A percentile compares a stretch with the other conserved stretches of the same genome.
Evolutionary conservation across 2,888 invertebrate genomes (phyloP).

Genomic region (Tigriopus californicus): DNA sequence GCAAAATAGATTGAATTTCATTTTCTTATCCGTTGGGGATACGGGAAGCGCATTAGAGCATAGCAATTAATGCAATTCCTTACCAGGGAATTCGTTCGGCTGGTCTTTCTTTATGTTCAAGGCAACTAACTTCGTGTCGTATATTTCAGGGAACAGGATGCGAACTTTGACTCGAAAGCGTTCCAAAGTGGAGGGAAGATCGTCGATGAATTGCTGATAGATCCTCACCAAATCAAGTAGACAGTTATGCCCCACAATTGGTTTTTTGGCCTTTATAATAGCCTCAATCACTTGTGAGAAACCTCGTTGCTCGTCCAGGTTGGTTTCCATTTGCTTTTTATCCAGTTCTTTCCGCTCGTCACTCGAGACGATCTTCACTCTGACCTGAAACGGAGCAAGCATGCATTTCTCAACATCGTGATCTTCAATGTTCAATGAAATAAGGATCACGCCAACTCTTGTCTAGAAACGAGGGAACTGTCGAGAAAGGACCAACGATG

Average conservation of each 20-base stretch:
- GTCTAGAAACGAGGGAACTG: too few species aligned
- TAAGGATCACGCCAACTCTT: too few species aligned
- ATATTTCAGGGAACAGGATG: not conserved
- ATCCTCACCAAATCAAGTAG: not conserved
- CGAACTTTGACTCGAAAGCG: not conserved
- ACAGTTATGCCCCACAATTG: slow-evolving; percentile 4
- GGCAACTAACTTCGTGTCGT: not conserved
- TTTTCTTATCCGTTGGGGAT: too few species aligned
- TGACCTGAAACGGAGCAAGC: not conserved
- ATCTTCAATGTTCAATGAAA: too few species aligned
- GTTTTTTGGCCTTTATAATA: not conserved
- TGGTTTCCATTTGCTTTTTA: not conserved
- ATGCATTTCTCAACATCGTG: too few species aligned
- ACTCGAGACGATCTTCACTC: not conserved
- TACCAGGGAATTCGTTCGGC: too few species aligned
- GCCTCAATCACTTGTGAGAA: not conserved
- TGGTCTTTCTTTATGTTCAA: not conserved
- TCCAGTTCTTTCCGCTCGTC: not conserved
- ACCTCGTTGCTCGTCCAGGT: not conserved
- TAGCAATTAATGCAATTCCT: too few species aligned
- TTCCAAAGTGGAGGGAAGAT: not conserved
- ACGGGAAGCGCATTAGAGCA: too few species aligned
- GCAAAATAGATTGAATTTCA: too few species aligned
- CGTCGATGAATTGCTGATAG: slow-evolving; percentile 2
- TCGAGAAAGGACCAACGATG: too few species aligned